Percentiles rank a stretch among this genome's conserved stretches.
These are phyloP conservation scores for Drosophila navojoa DNA, from an alignment of 1,140 invertebrate species.

Conservation along the genomic window DNA sequence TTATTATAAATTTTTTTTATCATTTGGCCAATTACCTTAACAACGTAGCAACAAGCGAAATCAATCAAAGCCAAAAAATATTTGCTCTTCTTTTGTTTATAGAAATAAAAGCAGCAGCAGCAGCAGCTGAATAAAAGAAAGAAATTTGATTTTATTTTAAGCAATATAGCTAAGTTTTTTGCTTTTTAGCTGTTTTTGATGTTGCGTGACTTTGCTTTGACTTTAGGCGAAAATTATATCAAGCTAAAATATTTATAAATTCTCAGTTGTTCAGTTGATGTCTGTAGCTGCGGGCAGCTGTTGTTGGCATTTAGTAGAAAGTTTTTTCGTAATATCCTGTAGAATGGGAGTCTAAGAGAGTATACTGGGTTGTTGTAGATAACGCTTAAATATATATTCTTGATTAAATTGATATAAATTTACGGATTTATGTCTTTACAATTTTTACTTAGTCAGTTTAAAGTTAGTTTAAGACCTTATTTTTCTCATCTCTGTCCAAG, in stretches of 20 bases:
- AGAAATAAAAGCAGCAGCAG: neutral
- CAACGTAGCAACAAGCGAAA: constrained; percentile 39
- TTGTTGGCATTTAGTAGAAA: constrained; percentile 47
- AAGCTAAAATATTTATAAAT: constrained; percentile 62
- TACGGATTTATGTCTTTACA: no score
- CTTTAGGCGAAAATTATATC: constrained; percentile 50
- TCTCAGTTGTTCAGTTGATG: constrained; percentile 39
- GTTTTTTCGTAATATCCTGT: constrained; percentile 24
- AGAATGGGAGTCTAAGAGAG: neutral
- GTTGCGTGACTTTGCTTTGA: constrained; percentile 5
- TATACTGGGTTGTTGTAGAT: neutral
- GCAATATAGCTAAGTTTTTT: constrained; percentile 26
- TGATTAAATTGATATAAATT: no score
- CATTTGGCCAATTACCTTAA: constrained; percentile 64
- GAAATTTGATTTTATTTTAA: constrained; percentile 10
- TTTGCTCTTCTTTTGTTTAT: constrained; percentile 45
- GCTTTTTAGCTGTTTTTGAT: neutral
- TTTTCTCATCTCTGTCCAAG: no score
- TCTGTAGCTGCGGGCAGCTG: constrained; percentile 16
- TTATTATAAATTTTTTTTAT: neutral
- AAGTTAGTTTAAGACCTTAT: no score
- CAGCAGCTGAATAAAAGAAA: neutral
- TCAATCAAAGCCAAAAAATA: constrained; percentile 67
- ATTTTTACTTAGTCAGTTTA: no score
- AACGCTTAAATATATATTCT: no score